Percentiles rank a stretch among this genome's conserved stretches.
Conservation (phyloP, 2,797 vertebrate genomes). For the Adrianichthys oophorus region DNA sequence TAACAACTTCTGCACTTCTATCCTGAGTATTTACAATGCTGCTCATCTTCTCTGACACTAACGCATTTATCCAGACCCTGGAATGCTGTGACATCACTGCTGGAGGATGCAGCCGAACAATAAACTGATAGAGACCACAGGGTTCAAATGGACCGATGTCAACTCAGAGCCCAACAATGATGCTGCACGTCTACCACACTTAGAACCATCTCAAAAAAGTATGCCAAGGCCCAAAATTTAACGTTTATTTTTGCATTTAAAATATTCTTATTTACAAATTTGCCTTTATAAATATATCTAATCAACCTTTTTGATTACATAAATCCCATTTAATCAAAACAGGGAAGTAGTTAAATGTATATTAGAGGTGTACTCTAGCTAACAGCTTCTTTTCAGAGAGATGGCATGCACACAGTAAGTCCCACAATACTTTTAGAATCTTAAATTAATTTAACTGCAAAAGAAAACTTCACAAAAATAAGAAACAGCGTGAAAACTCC, state of each 20-base stretch:
- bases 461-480: no score
- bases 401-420: no score
- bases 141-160: constrained; percentile 73
- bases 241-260: neutral
- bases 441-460: no score
- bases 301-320: no score
- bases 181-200: constrained; percentile 32
- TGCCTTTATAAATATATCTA: no score
- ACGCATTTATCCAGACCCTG: constrained; percentile 77
- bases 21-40: constrained; percentile 60
- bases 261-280: no score
- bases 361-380: no score
- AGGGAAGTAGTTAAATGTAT: no score
- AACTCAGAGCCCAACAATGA: constrained; percentile 53
- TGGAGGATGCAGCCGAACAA: constrained; percentile 76
- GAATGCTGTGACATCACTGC: constrained; percentile 81
- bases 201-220: constrained; percentile 4
- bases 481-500: no score
- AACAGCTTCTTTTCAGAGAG: no score
- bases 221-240: constrained; percentile 26
- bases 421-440: no score
- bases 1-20: constrained; percentile 63
- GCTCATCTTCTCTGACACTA: constrained; percentile 78
- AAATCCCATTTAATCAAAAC: no score
- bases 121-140: constrained; percentile 73